Evolutionary conservation across 1,140 invertebrate genomes (phyloP).

Genomic region (Stenopsyche tienmushanensis): DNA sequence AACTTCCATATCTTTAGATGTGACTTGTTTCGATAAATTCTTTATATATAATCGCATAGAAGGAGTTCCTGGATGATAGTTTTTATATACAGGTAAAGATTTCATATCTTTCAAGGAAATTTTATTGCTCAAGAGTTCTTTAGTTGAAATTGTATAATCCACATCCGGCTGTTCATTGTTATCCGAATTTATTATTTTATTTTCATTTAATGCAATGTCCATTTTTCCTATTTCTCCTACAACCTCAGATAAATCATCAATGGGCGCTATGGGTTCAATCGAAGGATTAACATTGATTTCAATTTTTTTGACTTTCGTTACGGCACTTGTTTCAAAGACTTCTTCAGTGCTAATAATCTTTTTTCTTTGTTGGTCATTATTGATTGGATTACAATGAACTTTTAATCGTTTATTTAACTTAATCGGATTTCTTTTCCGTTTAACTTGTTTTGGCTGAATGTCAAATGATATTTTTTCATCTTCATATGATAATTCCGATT

Average conservation of each 20-base stretch:
- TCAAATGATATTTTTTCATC: slow-evolving; percentile 50
- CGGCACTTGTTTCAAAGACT: slow-evolving; percentile 64
- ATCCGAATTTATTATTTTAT: slow-evolving; percentile 44
- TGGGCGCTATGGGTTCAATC: slow-evolving; percentile 46
- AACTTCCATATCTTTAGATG: slow-evolving; percentile 71
- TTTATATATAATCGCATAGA: slow-evolving; percentile 88
- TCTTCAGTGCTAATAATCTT: slow-evolving; percentile 58
- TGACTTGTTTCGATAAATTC: slow-evolving; percentile 83
- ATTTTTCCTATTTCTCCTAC: slow-evolving; percentile 51
- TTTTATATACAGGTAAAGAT: slow-evolving; percentile 79
- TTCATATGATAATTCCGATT: slow-evolving; percentile 82
- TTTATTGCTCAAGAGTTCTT: slow-evolving; percentile 68
- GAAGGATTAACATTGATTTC: slow-evolving; percentile 60
- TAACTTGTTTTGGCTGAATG: slow-evolving; percentile 49
- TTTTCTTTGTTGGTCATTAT: slow-evolving; percentile 49
- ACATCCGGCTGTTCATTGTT: slow-evolving; percentile 45
- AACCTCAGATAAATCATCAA: slow-evolving; percentile 45
- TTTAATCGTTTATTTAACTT: slow-evolving; percentile 65
- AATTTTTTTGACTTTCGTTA: slow-evolving; percentile 63
- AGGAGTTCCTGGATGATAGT: slow-evolving; percentile 79
- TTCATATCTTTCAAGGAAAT: slow-evolving; percentile 75
- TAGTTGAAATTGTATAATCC: slow-evolving; percentile 58
- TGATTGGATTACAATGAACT: slow-evolving; percentile 51
- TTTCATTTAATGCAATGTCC: slow-evolving; percentile 44
- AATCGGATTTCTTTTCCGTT: slow-evolving; percentile 60